phyloP scores from a whole-genome alignment of 2,797 vertebrate species.

The Iguana delicatissima region DNA sequence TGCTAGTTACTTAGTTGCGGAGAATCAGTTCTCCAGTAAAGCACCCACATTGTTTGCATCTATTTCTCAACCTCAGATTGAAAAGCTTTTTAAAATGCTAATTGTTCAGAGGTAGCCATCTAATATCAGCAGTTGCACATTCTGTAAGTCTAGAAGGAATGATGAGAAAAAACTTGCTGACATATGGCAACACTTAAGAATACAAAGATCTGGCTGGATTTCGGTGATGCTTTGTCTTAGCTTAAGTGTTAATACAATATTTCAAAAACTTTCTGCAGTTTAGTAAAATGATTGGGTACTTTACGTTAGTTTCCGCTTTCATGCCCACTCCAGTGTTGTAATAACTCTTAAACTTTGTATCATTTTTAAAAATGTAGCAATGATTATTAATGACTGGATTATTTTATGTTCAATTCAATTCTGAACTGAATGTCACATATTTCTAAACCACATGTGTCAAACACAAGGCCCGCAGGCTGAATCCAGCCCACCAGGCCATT shows the following conservation, averaged over 20 bases:
- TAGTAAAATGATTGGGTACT: background rate
- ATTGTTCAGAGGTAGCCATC: background rate
- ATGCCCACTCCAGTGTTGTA: background rate
- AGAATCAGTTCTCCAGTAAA: constrained; percentile 20
- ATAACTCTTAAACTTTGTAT: background rate
- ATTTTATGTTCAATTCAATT: background rate
- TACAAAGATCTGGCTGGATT: constrained; percentile 23
- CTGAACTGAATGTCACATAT: background rate
- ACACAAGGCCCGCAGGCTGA: too few species aligned
- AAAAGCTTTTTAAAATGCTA: constrained; percentile 31
- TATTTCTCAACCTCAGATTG: constrained; percentile 4
- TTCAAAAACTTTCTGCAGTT: background rate
- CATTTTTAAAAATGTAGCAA: background rate
- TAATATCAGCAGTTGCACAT: constrained; percentile 32
- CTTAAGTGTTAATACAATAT: background rate
- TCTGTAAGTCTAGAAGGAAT: background rate
- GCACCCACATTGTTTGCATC: constrained; percentile 16
- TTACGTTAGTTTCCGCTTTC: background rate
- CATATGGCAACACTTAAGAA: constrained; percentile 8
- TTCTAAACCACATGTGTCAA: background rate
- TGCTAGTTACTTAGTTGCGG: constrained; percentile 8
- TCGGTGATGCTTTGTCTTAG: background rate
- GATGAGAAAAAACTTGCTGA: constrained; percentile 18
- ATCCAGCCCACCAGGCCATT: too few species aligned
- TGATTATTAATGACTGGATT: background rate